These are phyloP conservation scores for Pterocles orientalis DNA, from an alignment of 2,113 vertebrate species.

Conservation along the genomic window DNA sequence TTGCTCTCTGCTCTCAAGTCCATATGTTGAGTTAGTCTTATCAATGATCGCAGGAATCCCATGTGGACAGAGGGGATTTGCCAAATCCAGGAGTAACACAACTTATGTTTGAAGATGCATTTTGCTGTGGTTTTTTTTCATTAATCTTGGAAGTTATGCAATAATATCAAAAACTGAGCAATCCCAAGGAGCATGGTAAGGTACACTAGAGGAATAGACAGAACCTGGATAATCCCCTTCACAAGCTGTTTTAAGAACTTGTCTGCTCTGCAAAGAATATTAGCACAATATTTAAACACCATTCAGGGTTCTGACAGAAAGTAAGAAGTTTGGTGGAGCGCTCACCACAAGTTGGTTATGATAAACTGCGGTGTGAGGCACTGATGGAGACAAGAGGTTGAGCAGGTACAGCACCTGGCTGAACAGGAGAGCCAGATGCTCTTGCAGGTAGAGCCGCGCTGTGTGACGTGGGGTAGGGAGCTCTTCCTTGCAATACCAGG, in stretches of 20 bases:
- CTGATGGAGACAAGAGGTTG: background rate
- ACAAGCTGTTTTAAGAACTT: background rate
- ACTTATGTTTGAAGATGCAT: conserved; percentile 3
- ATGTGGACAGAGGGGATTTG: background rate
- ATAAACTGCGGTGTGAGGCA: background rate
- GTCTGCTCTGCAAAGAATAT: background rate
- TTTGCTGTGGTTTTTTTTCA: background rate
- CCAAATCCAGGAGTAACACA: conserved; percentile 5
- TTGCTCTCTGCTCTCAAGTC: background rate
- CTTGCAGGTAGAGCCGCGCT: accelerated
- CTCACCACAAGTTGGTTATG: background rate
- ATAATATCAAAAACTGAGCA: conserved; percentile 21
- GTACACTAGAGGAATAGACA: background rate
- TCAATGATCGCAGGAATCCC: background rate
- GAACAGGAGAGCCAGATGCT: background rate
- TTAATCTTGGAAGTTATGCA: conserved; percentile 32
- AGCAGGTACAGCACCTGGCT: background rate
- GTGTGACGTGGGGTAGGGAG: background rate
- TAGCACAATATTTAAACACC: background rate
- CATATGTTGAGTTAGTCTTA: background rate
- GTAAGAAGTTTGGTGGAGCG: background rate
- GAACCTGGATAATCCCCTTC: background rate
- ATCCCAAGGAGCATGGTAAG: background rate
- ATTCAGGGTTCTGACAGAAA: background rate
- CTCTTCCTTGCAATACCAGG: background rate